These are phyloP conservation scores for Pipistrellus pygmaeus DNA, from an alignment of 2,797 vertebrate genomes.

Conservation along the genomic window DNA sequence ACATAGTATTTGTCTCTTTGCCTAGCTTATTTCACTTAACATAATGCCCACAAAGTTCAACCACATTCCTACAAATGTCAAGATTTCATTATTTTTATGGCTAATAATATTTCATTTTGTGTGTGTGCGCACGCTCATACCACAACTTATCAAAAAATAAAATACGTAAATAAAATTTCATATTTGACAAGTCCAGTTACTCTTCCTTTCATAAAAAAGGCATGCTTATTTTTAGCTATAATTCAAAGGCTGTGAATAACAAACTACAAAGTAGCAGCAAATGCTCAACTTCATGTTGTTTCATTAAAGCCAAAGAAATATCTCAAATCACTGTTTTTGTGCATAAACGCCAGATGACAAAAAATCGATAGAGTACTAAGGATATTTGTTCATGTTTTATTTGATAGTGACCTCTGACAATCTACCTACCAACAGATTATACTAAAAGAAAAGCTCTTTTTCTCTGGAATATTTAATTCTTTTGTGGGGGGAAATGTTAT, in stretches of 20 bases:
- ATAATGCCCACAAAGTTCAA: neutral
- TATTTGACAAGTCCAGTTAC: slow-evolving; percentile 2
- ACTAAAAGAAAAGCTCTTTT: neutral
- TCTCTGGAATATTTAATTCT: slow-evolving; percentile 38
- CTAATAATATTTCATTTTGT: neutral
- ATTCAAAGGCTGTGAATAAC: slow-evolving; percentile 53
- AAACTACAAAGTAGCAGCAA: neutral
- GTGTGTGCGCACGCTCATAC: no score
- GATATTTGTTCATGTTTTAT: neutral
- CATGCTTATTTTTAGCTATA: slow-evolving; percentile 33
- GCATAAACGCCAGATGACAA: slow-evolving; percentile 5
- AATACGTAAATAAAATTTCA: slow-evolving; percentile 39
- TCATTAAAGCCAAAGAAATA: slow-evolving; percentile 48
- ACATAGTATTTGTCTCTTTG: neutral
- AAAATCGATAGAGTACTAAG: neutral
- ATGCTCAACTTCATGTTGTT: neutral
- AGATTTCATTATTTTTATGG: neutral
- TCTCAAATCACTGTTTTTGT: slow-evolving; percentile 22
- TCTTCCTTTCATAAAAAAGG: slow-evolving; percentile 62
- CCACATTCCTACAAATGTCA: neutral
- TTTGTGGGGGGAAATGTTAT: no score
- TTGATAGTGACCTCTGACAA: slow-evolving; percentile 30
- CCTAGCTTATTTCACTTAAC: neutral
- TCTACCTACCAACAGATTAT: neutral
- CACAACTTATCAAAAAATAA: slow-evolving; percentile 10